Conservation (phyloP, 2,888 invertebrate species). For the Pseudoips prasinana region DNA sequence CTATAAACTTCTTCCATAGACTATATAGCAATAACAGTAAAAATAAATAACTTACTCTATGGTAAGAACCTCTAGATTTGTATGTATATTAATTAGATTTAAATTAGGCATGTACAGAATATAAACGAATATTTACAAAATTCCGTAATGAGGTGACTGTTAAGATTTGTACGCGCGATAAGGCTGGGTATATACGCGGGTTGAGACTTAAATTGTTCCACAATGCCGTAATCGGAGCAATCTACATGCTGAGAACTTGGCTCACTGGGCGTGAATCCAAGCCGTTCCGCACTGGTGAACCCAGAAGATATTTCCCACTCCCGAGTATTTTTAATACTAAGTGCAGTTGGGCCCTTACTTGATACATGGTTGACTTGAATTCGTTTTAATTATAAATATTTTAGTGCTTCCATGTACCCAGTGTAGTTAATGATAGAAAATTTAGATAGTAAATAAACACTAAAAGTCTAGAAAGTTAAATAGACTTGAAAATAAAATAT, state of each 20-base stretch:
- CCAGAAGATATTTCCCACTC: conserved; percentile 70
- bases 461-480: no score
- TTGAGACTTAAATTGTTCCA: conserved; percentile 58
- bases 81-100: conserved; percentile 38
- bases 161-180: conserved; percentile 45
- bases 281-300: conserved; percentile 67
- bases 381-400: conserved; percentile 54
- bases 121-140: conserved; percentile 39
- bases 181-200: conserved; percentile 38
- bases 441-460: no score
- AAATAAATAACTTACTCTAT: no score
- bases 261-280: conserved; percentile 67
- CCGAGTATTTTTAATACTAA: conserved; percentile 52
- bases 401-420: no score
- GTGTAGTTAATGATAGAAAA: no score
- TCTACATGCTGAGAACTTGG: conserved; percentile 63
- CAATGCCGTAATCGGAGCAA: conserved; percentile 63
- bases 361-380: conserved; percentile 30
- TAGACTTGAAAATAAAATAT: no score
- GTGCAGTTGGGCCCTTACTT: conserved; percentile 50
- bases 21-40: no score
- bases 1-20: no score
- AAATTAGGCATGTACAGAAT: conserved; percentile 39
- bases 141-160: conserved; percentile 37
- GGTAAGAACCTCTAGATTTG: conserved; percentile 5